Evolutionary conservation across 2,888 invertebrate genomes (phyloP).

Genomic region (Orthonevra nobilis): DNA sequence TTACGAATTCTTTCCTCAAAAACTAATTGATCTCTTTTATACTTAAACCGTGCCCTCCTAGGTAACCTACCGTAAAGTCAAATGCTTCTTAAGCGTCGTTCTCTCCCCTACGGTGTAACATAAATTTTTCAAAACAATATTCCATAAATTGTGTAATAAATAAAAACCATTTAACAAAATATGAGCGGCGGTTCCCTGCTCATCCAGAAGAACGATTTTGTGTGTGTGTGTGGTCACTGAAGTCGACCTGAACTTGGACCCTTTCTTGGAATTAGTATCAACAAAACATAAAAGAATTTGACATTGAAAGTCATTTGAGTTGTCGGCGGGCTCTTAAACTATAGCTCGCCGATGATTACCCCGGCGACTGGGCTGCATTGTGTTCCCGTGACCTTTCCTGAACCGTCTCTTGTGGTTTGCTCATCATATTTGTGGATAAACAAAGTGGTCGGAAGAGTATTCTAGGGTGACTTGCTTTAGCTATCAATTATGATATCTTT

Average conservation of each 20-base stretch:
- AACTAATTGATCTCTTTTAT: too few species aligned
- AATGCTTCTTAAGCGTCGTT: too few species aligned
- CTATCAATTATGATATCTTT: slow-evolving; percentile 30
- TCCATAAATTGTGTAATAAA: too few species aligned
- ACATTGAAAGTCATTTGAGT: slow-evolving; percentile 9
- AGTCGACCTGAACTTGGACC: slow-evolving; percentile 39
- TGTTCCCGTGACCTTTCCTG: slow-evolving; percentile 4
- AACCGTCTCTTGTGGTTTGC: slow-evolving; percentile 21
- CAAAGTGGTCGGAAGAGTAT: neutral
- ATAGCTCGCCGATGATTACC: neutral
- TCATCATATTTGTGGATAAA: slow-evolving; percentile 20
- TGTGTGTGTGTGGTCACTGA: slow-evolving; percentile 54
- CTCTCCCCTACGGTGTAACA: too few species aligned
- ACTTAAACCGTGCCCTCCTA: too few species aligned
- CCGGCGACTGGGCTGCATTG: neutral
- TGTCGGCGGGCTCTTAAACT: slow-evolving; percentile 11
- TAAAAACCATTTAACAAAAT: too few species aligned
- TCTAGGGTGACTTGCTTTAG: neutral
- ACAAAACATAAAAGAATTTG: slow-evolving; percentile 26
- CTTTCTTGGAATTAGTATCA: slow-evolving; percentile 35
- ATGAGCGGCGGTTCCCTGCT: too few species aligned
- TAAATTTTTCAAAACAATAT: too few species aligned
- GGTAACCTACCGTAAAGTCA: too few species aligned
- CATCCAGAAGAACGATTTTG: too few species aligned
- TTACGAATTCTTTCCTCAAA: too few species aligned